Conservation (phyloP, 64 coral and sea anemone species). For the Stichodactyla mertensii region DNA sequence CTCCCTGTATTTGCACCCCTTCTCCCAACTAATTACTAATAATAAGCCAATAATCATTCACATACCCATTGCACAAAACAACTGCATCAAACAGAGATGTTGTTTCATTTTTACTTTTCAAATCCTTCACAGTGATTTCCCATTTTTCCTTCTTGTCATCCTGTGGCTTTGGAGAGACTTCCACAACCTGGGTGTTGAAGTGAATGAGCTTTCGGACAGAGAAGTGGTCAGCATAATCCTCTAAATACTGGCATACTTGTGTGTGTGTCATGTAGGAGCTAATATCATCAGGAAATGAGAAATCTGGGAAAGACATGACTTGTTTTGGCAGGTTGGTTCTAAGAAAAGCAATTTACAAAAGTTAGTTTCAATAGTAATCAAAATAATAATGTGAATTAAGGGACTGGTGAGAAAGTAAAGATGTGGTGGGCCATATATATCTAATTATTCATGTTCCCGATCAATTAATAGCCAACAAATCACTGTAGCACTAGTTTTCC, state of each 20-base stretch:
- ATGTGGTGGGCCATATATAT: too few species aligned
- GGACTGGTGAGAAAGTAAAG: too few species aligned
- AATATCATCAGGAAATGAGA: conserved; percentile 23
- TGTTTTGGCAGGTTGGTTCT: conserved; percentile 59
- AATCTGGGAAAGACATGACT: conserved; percentile 49
- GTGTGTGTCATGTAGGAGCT: conserved; percentile 19
- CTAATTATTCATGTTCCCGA: too few species aligned
- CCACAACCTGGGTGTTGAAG: conserved; percentile 21
- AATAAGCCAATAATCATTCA: neutral
- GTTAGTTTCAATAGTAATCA: neutral
- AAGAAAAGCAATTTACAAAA: neutral
- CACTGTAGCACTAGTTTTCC: too few species aligned
- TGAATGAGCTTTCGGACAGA: conserved; percentile 13
- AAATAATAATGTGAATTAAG: too few species aligned
- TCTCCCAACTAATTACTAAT: neutral
- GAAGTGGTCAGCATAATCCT: conserved; percentile 49
- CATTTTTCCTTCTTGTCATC: neutral
- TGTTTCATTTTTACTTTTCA: conserved; percentile 7
- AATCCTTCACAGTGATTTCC: conserved; percentile 25
- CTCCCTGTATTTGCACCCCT: too few species aligned
- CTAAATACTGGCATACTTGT: conserved; percentile 38
- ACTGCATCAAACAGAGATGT: conserved; percentile 44
- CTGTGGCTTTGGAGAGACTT: conserved; percentile 10
- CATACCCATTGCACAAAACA: conserved; percentile 45
- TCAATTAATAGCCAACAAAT: too few species aligned